Percentiles rank a stretch among this genome's conserved stretches.
Conservation (phyloP, 1,140 invertebrate genomes). For the Charaxes varanes region DNA sequence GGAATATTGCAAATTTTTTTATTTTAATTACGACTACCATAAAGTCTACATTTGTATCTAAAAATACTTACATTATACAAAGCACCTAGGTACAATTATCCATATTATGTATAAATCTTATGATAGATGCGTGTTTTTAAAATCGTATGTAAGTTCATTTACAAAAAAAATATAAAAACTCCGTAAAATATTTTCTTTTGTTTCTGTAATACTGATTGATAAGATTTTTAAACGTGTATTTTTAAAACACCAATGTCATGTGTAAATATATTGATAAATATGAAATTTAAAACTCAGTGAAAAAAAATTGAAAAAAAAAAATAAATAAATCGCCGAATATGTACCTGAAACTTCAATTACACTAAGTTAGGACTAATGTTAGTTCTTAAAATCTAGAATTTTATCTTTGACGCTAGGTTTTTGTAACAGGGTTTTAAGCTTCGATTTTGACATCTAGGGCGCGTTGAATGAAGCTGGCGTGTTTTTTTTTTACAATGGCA, state of each 20-base stretch:
- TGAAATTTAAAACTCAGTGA: constrained; percentile 53
- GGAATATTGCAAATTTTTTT: constrained; percentile 10
- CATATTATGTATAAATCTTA: constrained; percentile 24
- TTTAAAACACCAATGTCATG: constrained; percentile 30
- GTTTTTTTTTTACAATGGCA: constrained; percentile 11
- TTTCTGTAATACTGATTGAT: too few species aligned
- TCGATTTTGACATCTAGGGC: constrained; percentile 32
- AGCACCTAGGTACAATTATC: constrained; percentile 63
- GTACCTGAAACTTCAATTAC: constrained; percentile 71
- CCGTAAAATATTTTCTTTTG: neutral
- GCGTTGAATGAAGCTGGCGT: constrained; percentile 22
- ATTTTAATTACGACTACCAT: neutral
- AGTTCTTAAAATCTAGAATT: constrained; percentile 62
- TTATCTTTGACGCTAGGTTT: constrained; percentile 65
- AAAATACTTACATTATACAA: constrained; percentile 15
- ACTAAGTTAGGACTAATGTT: constrained; percentile 64
- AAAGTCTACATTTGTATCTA: constrained; percentile 1
- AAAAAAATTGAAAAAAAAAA: constrained; percentile 32
- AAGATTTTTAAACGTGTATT: constrained; percentile 36
- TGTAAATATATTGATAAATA: constrained; percentile 51
- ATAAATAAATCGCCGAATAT: constrained; percentile 61
- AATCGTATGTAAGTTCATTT: too few species aligned
- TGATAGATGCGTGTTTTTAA: constrained; percentile 26
- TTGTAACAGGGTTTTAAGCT: constrained; percentile 63
- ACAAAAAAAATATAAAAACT: constrained; percentile 3